phyloP scores from a whole-genome alignment of 2,113 vertebrate species.

The Marmota flaviventris region DNA sequence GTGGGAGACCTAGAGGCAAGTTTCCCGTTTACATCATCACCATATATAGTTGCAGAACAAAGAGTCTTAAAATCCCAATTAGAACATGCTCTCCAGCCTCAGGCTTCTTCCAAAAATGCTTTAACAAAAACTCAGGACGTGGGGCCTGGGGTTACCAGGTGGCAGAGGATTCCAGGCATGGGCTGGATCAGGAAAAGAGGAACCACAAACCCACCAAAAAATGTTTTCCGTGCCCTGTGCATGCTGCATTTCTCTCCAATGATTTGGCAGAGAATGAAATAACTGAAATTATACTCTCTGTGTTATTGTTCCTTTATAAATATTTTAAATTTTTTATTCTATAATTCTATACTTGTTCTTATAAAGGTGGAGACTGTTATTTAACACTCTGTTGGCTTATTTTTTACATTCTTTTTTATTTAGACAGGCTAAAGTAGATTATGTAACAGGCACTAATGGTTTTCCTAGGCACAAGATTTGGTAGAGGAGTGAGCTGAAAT shows the following conservation, averaged over 20 bases:
- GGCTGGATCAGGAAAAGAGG: too few species aligned
- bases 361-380: background rate
- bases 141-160: too few species aligned
- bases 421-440: background rate
- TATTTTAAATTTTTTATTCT: background rate
- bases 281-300: background rate
- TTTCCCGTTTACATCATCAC: background rate
- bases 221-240: background rate
- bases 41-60: background rate
- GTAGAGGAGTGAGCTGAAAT: background rate
- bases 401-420: background rate
- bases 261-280: background rate
- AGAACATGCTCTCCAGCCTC: background rate
- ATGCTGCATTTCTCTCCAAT: background rate
- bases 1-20: background rate
- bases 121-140: background rate
- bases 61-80: background rate
- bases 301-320: background rate
- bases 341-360: background rate
- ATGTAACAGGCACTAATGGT: background rate
- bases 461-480: background rate
- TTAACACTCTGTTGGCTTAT: background rate
- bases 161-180: background rate
- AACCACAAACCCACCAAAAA: background rate
- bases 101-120: background rate